Conservation (phyloP, 2,113 vertebrate species). For the Spea multiplicata region DNA sequence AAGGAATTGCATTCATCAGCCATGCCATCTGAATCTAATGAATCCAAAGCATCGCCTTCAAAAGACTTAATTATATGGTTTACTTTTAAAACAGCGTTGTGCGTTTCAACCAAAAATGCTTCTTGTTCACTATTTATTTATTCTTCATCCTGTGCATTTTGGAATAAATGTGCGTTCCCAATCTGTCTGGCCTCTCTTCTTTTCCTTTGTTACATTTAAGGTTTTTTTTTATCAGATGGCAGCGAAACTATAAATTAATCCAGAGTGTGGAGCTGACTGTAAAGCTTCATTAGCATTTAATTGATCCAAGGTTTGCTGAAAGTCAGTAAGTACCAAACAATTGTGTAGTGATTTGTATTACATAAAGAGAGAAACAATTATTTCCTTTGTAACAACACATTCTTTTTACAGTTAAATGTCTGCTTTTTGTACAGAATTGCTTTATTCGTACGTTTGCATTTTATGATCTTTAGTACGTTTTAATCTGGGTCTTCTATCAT, state of each 20-base stretch:
- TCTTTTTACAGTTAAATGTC: neutral
- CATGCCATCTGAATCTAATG: slow-evolving; percentile 3
- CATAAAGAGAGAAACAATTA: neutral
- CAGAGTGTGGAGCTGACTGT: neutral
- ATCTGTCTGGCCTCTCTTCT: neutral
- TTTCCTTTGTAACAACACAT: neutral
- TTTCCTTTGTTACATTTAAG: slow-evolving; percentile 34
- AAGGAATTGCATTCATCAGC: slow-evolving; percentile 17
- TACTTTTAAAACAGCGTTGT: slow-evolving; percentile 20
- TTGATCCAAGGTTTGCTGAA: slow-evolving; percentile 52
- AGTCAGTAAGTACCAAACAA: slow-evolving; percentile 42
- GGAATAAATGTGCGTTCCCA: slow-evolving; percentile 34
- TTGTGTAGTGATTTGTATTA: slow-evolving; percentile 44
- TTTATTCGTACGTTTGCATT: too few species aligned
- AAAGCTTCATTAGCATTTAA: slow-evolving; percentile 49
- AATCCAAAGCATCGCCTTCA: neutral
- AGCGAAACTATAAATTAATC: slow-evolving; percentile 43
- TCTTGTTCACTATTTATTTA: neutral
- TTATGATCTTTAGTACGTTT: too few species aligned
- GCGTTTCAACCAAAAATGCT: neutral
- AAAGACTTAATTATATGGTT: slow-evolving; percentile 23
- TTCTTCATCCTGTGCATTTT: slow-evolving; percentile 14
- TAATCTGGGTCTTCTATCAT: too few species aligned
- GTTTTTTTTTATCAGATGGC: slow-evolving; percentile 16
- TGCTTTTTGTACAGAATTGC: too few species aligned